Conservation (phyloP, 2,797 vertebrate species). For the Pseudocheirus occidentalis region DNA sequence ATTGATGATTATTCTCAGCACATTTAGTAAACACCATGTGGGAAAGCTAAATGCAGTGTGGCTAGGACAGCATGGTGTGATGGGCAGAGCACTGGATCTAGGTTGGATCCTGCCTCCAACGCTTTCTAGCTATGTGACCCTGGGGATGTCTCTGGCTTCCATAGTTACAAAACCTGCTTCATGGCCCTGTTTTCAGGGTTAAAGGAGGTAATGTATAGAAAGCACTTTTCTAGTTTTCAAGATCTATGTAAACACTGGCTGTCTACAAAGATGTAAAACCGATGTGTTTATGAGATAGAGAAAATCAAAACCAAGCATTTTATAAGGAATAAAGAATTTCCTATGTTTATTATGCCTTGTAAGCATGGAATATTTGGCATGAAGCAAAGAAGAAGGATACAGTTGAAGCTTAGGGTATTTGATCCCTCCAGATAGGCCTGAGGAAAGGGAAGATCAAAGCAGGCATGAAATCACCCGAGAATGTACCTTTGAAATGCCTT, state of each 20-base stretch:
- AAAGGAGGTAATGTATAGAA: not conserved
- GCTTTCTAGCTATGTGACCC: not conserved
- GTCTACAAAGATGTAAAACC: not conserved
- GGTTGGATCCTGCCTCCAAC: not conserved
- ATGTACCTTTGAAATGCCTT: constrained; percentile 12
- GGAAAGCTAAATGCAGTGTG: constrained; percentile 15
- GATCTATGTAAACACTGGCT: not conserved
- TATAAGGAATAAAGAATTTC: constrained; percentile 1
- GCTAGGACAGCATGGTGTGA: too few relatives aligned
- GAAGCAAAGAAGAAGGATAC: constrained; percentile 21
- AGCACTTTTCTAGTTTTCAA: not conserved
- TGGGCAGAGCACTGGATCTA: not conserved
- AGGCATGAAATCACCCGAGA: constrained; percentile 10
- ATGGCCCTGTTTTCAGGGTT: not conserved
- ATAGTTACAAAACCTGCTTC: not conserved
- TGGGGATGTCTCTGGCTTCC: not conserved
- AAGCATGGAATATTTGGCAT: not conserved
- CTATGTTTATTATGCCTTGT: not conserved
- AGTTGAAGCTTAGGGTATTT: not conserved
- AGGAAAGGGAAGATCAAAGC: not conserved
- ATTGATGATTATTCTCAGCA: not conserved
- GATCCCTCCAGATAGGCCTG: not conserved
- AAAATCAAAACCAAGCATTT: not conserved
- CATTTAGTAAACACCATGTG: constrained; percentile 25
- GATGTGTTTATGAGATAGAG: not conserved